A percentile compares a stretch with the other conserved stretches of the same genome.
These are phyloP conservation scores for Cynaeus angustus DNA, from an alignment of 2,888 invertebrate genomes.

Conservation along the genomic window DNA sequence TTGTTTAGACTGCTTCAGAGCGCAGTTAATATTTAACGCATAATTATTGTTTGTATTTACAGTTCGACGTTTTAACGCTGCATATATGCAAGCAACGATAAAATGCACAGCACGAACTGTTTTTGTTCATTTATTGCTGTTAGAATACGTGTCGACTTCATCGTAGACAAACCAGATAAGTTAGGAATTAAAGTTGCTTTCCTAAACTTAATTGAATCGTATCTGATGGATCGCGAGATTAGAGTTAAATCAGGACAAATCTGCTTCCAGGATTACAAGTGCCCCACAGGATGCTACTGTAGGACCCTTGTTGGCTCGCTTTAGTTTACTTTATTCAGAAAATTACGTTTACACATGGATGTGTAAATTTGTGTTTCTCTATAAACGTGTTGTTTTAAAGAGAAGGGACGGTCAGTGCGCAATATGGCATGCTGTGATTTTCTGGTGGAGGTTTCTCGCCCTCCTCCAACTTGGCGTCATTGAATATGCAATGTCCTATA, in stretches of 20 bases:
- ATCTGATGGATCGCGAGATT: conserved; percentile 41
- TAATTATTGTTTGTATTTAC: conserved; percentile 2
- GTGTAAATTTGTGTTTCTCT: conserved; percentile 1
- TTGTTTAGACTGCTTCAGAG: no score
- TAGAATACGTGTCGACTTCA: conserved; percentile 17
- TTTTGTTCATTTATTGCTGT: conserved; percentile 9
- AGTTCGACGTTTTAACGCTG: not conserved
- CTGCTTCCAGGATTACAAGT: conserved; percentile 27
- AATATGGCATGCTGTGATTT: conserved; percentile 28
- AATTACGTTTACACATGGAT: not conserved
- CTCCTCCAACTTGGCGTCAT: conserved; percentile 31
- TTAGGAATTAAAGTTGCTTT: conserved; percentile 31
- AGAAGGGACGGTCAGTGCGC: conserved; percentile 4
- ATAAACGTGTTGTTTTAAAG: not conserved
- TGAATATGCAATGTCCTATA: conserved; percentile 48
- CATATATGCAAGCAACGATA: not conserved
- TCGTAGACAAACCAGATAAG: conserved; percentile 20
- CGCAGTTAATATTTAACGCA: not conserved
- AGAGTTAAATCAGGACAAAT: conserved; percentile 37
- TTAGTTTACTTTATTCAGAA: not conserved
- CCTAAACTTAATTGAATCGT: conserved; percentile 42
- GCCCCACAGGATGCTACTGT: not conserved
- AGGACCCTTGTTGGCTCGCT: not conserved
- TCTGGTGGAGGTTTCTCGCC: conserved; percentile 20
- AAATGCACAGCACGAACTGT: conserved; percentile 5